These are phyloP conservation scores for fruit fly (Drosophila melanogaster) DNA, from an alignment of 1,140 invertebrate genomes.

Conservation along the genomic window Release_6_plus_ISO1_MT NT_033777.3:5433501-5434000, in stretches of 20 bases:
- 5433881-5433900: slow-evolving; percentile 12
- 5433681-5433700: slow-evolving; percentile 51
- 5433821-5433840: slow-evolving; percentile 67
- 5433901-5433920: slow-evolving; percentile 2
- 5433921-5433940: slow-evolving; percentile 8
- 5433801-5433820: slow-evolving; percentile 49
- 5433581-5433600: slow-evolving; percentile 10
- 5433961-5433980: slow-evolving; percentile 36
- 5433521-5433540: slow-evolving; percentile 42
- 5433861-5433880: slow-evolving; percentile 54
- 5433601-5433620: slow-evolving; percentile 33
- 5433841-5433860: slow-evolving; percentile 73
- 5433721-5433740: slow-evolving; percentile 4
- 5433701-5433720: slow-evolving; percentile 60
- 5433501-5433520: slow-evolving; percentile 18
- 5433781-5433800: slow-evolving; percentile 42
- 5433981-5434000: slow-evolving; percentile 22
- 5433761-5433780: slow-evolving; percentile 23
- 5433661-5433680: slow-evolving; percentile 42
- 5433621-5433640: slow-evolving; percentile 17
- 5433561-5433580: slow-evolving; percentile 5
- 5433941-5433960: slow-evolving; percentile 51
- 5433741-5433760: slow-evolving; percentile 13
- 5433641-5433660: slow-evolving; percentile 39
- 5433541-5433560: slow-evolving; percentile 7